These are phyloP conservation scores for Pempheris klunzingeri DNA, from an alignment of 2,797 vertebrate species.

Conservation along the genomic window DNA sequence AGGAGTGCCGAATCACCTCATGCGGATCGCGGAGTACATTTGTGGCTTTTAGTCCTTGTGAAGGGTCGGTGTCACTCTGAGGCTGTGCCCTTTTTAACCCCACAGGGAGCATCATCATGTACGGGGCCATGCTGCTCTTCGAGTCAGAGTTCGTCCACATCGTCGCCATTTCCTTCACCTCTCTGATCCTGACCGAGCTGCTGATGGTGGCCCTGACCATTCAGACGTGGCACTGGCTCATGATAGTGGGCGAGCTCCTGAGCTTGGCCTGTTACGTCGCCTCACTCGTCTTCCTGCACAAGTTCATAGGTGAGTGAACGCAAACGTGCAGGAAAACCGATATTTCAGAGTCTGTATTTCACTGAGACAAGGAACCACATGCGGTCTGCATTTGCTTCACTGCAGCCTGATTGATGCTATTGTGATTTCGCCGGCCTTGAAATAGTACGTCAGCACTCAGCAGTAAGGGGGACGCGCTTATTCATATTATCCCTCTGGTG, in stretches of 20 bases:
- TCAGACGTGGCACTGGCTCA: constrained; percentile 99
- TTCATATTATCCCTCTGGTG: constrained; percentile 61
- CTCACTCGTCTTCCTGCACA: constrained; percentile 96
- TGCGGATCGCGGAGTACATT: too few species aligned
- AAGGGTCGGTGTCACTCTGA: not conserved
- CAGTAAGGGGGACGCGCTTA: constrained; percentile 8
- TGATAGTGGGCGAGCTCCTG: constrained; percentile 97
- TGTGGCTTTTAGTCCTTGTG: not conserved
- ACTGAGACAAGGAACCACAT: constrained; percentile 7
- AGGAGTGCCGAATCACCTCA: too few species aligned
- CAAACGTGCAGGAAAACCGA: too few species aligned
- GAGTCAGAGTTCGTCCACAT: constrained; percentile 99
- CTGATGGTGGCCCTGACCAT: constrained; percentile 98
- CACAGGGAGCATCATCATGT: constrained; percentile 99
- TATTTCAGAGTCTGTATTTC: not conserved
- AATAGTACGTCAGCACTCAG: constrained; percentile 62
- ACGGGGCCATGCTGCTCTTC: constrained; percentile 95
- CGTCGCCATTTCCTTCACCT: constrained; percentile 98
- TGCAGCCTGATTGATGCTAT: constrained; percentile 35
- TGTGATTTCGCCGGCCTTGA: constrained; percentile 64
- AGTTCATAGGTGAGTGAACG: constrained; percentile 92
- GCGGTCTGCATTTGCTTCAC: not conserved
- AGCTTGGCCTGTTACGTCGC: constrained; percentile 96
- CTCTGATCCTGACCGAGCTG: constrained; percentile 97
- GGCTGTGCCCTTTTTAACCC: constrained; percentile 2